A percentile compares a stretch with the other conserved stretches of the same genome.
These are phyloP conservation scores for Dicrostonyx torquatus DNA, from an alignment of 2,797 vertebrate genomes.

Conservation along the genomic window DNA sequence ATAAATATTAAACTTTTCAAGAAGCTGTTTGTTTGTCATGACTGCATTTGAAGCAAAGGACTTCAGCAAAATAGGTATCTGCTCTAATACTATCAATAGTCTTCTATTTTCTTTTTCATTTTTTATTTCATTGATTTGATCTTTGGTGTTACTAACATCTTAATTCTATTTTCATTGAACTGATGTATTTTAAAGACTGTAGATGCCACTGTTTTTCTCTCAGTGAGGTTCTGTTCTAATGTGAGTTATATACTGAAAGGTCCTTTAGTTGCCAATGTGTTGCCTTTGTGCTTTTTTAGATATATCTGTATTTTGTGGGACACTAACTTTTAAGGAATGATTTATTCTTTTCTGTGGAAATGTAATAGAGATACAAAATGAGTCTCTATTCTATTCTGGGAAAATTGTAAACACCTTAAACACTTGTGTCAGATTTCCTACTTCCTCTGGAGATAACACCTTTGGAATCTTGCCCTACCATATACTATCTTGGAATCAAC, in stretches of 20 bases:
- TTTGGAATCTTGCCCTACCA: background rate
- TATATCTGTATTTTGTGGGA: background rate
- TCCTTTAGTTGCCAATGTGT: background rate
- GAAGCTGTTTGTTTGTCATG: background rate
- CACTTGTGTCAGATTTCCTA: background rate
- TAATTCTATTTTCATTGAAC: background rate
- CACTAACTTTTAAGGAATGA: background rate
- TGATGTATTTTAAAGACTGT: background rate
- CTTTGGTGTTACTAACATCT: background rate
- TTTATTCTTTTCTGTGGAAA: slow-evolving; percentile 29
- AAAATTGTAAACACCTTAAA: background rate
- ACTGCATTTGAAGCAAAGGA: background rate
- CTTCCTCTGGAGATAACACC: background rate
- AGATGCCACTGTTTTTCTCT: background rate
- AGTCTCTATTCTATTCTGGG: background rate
- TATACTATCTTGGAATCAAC: background rate
- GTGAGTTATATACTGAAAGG: background rate
- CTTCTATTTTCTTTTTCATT: background rate
- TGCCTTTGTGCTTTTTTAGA: background rate
- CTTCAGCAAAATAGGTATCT: no score
- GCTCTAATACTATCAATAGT: background rate
- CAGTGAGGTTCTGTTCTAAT: background rate
- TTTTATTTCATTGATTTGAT: background rate
- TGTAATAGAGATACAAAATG: background rate
- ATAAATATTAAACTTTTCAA: background rate